These are phyloP conservation scores for Oncorhynchus gorbuscha DNA, from an alignment of 2,113 vertebrate genomes.

Conservation along the genomic window DNA sequence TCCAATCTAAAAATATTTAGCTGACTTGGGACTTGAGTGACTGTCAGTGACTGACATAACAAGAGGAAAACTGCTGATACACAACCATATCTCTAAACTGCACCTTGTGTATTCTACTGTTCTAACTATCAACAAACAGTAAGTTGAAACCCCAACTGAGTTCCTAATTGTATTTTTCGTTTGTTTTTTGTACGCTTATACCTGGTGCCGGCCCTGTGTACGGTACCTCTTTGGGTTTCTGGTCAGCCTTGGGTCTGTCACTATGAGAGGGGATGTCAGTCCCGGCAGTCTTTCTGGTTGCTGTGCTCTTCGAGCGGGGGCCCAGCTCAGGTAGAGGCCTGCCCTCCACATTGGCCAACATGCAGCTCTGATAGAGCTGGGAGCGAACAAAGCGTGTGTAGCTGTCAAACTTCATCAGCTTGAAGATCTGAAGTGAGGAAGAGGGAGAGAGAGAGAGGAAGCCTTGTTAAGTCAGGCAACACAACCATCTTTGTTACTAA, in stretches of 20 bases:
- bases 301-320: constrained; percentile 57
- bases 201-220: not conserved
- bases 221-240: constrained; percentile 4
- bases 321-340: constrained; percentile 68
- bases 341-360: constrained; percentile 78
- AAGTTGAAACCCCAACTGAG: no score
- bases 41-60: no score
- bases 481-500: no score
- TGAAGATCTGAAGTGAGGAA: constrained; percentile 40
- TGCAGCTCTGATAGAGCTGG: constrained; percentile 64
- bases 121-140: no score
- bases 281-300: constrained; percentile 25
- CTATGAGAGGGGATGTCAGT: constrained; percentile 1
- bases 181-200: no score
- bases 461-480: no score
- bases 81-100: no score
- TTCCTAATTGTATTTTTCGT: no score
- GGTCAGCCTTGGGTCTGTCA: constrained; percentile 14
- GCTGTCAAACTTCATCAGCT: constrained; percentile 59
- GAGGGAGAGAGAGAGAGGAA: not conserved
- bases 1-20: no score
- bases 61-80: no score
- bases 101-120: no score
- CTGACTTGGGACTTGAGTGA: no score
- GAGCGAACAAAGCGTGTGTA: constrained; percentile 46